These are phyloP conservation scores for Philopotamus ludificatus DNA, from an alignment of 1,140 invertebrate species.

Conservation along the genomic window DNA sequence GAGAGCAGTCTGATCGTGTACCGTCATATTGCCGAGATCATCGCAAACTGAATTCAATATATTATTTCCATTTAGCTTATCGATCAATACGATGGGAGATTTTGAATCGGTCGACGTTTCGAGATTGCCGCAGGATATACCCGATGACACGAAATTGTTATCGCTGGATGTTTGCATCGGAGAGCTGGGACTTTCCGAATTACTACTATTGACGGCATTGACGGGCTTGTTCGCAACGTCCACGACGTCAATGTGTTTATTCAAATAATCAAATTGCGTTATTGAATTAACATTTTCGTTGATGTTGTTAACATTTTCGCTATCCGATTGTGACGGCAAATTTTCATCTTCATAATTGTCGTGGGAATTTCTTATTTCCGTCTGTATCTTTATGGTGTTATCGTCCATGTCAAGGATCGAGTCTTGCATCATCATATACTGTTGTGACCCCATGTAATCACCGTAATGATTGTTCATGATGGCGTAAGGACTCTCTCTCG, in stretches of 20 bases:
- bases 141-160: conserved; percentile 31
- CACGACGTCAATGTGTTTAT: conserved; percentile 27
- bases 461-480: conserved; percentile 12
- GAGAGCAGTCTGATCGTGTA: conserved; percentile 8
- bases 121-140: conserved; percentile 25
- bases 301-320: conserved; percentile 18
- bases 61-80: conserved; percentile 15
- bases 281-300: conserved; percentile 5
- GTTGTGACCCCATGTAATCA: conserved; percentile 46
- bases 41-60: background rate
- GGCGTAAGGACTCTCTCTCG: conserved; percentile 39
- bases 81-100: conserved; percentile 18
- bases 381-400: conserved; percentile 53
- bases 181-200: conserved; percentile 33
- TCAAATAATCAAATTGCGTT: conserved; percentile 9
- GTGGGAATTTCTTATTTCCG: conserved; percentile 36
- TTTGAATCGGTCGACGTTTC: conserved; percentile 24
- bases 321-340: conserved; percentile 7
- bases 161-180: conserved; percentile 37
- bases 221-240: conserved; percentile 10
- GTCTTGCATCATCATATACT: conserved; percentile 45
- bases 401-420: conserved; percentile 55
- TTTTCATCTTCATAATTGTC: conserved; percentile 11
- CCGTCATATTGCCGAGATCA: background rate
- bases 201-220: conserved; percentile 12